Conservation (phyloP, 2,113 vertebrate species). For the Erpornis zantholeuca region DNA sequence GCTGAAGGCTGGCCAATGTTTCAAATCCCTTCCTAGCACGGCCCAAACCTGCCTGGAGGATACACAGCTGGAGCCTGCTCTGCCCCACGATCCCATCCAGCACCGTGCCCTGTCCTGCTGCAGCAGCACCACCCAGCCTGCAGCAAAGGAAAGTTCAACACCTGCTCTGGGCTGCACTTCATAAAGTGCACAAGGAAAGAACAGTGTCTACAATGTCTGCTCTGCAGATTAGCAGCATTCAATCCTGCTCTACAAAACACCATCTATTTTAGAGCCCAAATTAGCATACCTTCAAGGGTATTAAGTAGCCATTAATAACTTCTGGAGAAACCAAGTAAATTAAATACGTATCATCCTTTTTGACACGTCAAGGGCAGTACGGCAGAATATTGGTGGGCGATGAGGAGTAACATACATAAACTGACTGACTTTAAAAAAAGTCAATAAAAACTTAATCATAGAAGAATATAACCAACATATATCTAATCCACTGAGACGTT, state of each 20-base stretch:
- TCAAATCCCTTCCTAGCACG: not conserved
- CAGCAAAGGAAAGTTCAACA: not conserved
- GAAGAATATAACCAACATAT: conserved; percentile 31
- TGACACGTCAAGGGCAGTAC: not conserved
- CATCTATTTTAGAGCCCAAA: not conserved
- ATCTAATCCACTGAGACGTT: not conserved
- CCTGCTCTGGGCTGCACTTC: not conserved
- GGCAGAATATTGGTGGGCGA: not conserved
- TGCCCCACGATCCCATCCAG: accelerated
- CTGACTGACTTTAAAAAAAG: not conserved
- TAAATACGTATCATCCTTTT: not conserved
- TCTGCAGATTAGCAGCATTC: not conserved
- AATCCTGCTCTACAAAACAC: not conserved
- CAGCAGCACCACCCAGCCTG: not conserved
- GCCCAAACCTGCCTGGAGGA: not conserved
- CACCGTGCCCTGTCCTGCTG: accelerated
- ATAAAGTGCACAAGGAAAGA: not conserved
- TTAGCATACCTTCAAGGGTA: not conserved
- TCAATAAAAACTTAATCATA: conserved; percentile 52
- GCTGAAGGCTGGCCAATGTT: not conserved
- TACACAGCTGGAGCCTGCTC: accelerated
- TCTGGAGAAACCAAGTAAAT: not conserved
- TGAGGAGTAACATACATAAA: not conserved
- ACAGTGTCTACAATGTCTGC: not conserved
- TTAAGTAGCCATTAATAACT: not conserved